These are phyloP conservation scores for Drosophila colorata DNA, from an alignment of 2,888 invertebrate genomes.

Conservation along the genomic window DNA sequence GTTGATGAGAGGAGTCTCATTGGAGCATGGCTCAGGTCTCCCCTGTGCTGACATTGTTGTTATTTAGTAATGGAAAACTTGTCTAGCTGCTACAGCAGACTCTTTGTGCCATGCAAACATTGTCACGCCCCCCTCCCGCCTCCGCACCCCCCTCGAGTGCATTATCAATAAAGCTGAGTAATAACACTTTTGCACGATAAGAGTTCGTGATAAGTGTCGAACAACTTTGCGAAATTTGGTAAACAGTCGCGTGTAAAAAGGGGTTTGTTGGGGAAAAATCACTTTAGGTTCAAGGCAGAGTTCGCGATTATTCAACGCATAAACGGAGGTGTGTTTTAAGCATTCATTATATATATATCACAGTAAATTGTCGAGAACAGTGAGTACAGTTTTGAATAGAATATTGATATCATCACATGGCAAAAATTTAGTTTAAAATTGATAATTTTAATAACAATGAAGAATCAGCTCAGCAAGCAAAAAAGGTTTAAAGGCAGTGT, in stretches of 20 bases:
- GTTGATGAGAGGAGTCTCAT: too few relatives aligned
- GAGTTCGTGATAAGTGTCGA: slow-evolving; percentile 9
- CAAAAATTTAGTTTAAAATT: too few relatives aligned
- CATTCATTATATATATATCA: too few relatives aligned
- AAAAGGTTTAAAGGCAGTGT: too few relatives aligned
- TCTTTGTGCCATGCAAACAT: slow-evolving; percentile 30
- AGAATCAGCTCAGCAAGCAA: too few relatives aligned
- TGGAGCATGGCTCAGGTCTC: neutral
- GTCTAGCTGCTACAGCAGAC: slow-evolving; percentile 12
- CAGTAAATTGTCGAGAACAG: too few relatives aligned
- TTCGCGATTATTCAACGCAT: neutral
- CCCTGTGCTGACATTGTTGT: neutral
- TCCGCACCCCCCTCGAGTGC: slow-evolving; percentile 17
- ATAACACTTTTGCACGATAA: slow-evolving; percentile 23
- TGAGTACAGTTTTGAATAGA: too few relatives aligned
- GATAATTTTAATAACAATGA: too few relatives aligned
- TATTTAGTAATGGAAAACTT: slow-evolving; percentile 38
- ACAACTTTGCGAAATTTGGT: slow-evolving; percentile 1
- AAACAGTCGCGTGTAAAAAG: neutral
- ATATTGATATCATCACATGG: too few relatives aligned
- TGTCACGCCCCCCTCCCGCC: slow-evolving; percentile 5
- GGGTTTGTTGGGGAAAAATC: neutral
- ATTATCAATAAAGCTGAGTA: slow-evolving; percentile 57
- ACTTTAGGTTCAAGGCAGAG: neutral
- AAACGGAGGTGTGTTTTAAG: neutral